Base-by-base conservation (phyloP, 2,113 vertebrate genomes). In the Athene cunicularia region DNA sequence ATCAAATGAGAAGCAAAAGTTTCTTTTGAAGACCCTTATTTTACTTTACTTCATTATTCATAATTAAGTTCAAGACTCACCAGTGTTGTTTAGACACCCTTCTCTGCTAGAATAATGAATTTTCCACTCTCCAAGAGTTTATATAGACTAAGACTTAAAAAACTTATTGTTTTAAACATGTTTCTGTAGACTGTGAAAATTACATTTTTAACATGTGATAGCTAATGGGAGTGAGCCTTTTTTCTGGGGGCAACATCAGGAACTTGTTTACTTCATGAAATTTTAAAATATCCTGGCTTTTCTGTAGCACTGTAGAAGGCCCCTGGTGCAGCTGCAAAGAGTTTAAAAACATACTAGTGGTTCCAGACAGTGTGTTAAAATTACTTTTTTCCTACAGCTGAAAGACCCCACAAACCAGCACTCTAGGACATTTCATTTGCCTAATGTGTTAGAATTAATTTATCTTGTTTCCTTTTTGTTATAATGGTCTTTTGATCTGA, bases 391-490 rank as follows among this genome's bases (percentile, higher is more conserved):
- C 80, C n/a, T 58, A 8, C 62, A 67, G 79, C 95, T 90, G 90
- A 50, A 53, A 90, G 74, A 50, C 55, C 26, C 32, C 71, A 43
- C 55, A 37, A 80, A 56, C 14, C 24, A 79, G 55, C 55, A 8
- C 70, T 87, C 27, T 70, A 41, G 58, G 59, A 47, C 56, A 45
- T 88, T 90, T 92, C 17, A n/a, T 86, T 81, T 86, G 63, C 50
- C 58, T 68, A 35, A 64, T 55, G 75, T 47, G 55, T 56, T 92
- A 58, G 81, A 90, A 95, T 73, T 59, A 59, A 86, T 94, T 56
- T 45, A 53, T 53, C 55, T 73, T 85, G 53, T 87, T 94, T 97
- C 86, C 86, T 82, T 86, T 94, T 62, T 81, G 91, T 77, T 82
- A 8, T 50, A 62, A 93, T 18, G 73, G 59, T 41, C 35, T 77